These are phyloP conservation scores for Drosophila seguyi DNA, from an alignment of 1,140 invertebrate genomes.

Conservation along the genomic window DNA sequence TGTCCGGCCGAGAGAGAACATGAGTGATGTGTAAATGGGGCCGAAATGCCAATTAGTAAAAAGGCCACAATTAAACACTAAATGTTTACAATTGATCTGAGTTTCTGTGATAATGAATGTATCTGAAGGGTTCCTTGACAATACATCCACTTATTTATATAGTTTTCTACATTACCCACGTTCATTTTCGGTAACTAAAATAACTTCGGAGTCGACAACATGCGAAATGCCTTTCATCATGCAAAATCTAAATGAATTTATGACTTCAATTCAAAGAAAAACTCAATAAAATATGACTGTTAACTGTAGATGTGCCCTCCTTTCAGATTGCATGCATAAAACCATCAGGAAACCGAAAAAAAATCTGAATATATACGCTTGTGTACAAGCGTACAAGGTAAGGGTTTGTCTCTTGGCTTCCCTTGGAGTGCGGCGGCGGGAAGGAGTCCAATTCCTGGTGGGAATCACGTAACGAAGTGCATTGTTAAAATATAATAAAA, in stretches of 20 bases:
- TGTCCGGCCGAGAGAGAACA: conserved; percentile 1
- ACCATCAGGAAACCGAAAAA: conserved; percentile 57
- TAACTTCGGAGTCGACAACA: conserved; percentile 7
- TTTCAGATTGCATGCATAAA: conserved; percentile 69
- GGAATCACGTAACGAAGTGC: conserved; percentile 83
- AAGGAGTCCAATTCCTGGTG: conserved; percentile 64
- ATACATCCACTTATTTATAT: neutral
- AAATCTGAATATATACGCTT: conserved; percentile 1
- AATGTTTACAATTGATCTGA: neutral
- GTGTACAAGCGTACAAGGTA: conserved; percentile 10
- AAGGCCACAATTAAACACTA: neutral
- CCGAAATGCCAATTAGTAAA: conserved; percentile 15
- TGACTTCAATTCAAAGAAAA: conserved; percentile 46
- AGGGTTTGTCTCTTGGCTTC: conserved; percentile 37
- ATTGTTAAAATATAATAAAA: conserved; percentile 84
- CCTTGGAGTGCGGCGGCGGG: conserved; percentile 24
- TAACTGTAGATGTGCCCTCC: conserved; percentile 45
- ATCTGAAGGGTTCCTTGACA: neutral
- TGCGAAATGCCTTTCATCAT: conserved; percentile 42
- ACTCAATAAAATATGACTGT: conserved; percentile 68
- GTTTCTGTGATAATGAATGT: neutral
- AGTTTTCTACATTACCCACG: neutral
- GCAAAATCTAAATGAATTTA: conserved; percentile 63
- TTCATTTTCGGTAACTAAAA: conserved; percentile 7
- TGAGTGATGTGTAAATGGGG: conserved; percentile 7